Conservation (phyloP, 1,140 invertebrate genomes). For the Cephus cinctus region DNA sequence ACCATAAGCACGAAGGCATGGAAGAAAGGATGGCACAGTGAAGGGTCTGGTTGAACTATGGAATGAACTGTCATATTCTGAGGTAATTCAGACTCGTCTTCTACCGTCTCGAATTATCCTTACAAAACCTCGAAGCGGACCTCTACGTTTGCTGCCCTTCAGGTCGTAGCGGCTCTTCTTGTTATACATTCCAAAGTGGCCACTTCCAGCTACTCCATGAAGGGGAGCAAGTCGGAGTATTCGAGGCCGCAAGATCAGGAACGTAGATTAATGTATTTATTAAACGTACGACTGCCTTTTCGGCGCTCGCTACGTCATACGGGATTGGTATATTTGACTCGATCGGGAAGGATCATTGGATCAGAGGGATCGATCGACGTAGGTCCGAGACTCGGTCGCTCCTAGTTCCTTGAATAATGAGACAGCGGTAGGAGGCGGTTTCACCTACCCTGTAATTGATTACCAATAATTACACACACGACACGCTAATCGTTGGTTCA, state of each 20-base stretch:
- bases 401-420: constrained; percentile 6
- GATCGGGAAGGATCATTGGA: too few relatives aligned
- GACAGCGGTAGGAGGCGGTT: constrained; percentile 2
- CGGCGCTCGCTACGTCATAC: not conserved
- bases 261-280: constrained; percentile 27
- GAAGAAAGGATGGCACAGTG: too few relatives aligned
- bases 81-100: too few relatives aligned
- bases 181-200: not conserved
- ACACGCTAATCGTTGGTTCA: constrained; percentile 3
- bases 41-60: too few relatives aligned
- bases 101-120: too few relatives aligned
- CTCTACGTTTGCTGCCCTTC: not conserved
- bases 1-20: too few relatives aligned
- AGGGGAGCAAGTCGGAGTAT: constrained; percentile 1
- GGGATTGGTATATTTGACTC: not conserved
- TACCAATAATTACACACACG: constrained; percentile 7
- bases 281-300: constrained; percentile 18
- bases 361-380: not conserved
- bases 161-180: constrained; percentile 4
- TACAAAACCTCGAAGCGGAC: too few relatives aligned
- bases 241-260: constrained; percentile 17
- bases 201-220: constrained; percentile 6
- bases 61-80: too few relatives aligned
- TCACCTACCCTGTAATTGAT: constrained; percentile 2
- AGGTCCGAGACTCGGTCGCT: not conserved